Evolutionary conservation across 2,888 invertebrate genomes (phyloP), one percentile per base, ranked within the genome.

Genomic region (Perithous albicinctus): DNA sequence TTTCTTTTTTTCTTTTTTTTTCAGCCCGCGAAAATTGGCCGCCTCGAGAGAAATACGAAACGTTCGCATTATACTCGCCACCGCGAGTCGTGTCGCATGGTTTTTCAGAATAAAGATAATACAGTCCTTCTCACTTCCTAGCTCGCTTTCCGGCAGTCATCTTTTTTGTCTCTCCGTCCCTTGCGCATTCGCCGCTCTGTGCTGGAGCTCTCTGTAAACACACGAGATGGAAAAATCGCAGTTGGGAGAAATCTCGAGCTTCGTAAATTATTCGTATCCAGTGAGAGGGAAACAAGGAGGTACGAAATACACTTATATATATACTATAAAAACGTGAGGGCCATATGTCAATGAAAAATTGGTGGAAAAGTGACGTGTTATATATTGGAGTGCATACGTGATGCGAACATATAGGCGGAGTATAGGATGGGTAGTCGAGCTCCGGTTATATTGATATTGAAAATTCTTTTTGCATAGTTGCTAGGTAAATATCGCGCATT

Each of bases 81-180:
- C 73, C 20, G 51, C 15, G 75, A 75, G 56, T 70, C 56, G 32
- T 6, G 46, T 46, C 72, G 56, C 48, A 64, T 41, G 59, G 43
- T 51, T 80, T 80, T 77, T 67, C 51, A 77, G 43, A 77, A 80
- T 66, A 72, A 77, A 61, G 64, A 76, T 80, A 73, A 77, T 59
- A 67, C 41, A 54, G 48, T 73, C 66, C 59, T 59, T 18, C 61
- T 32, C n/a, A 38, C 66, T 23, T 56, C 38, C n/a, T 18, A 6
- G 18, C 38, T 2, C 35, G 35, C 38, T 72, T 23, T 80, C 64
- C 8, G 56, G 12, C 61, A 54, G n/a, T 8, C 15, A 12, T 70
- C n/a, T 72, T 26, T 80, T 41, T 63, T 51, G 12, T 51, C 23
- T 23, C 51, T 8, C n/a, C 4, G 51, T 51, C 20, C 10, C 12